Conservation (phyloP, 1,140 invertebrate species). For the Bombus balteatus region DNA sequence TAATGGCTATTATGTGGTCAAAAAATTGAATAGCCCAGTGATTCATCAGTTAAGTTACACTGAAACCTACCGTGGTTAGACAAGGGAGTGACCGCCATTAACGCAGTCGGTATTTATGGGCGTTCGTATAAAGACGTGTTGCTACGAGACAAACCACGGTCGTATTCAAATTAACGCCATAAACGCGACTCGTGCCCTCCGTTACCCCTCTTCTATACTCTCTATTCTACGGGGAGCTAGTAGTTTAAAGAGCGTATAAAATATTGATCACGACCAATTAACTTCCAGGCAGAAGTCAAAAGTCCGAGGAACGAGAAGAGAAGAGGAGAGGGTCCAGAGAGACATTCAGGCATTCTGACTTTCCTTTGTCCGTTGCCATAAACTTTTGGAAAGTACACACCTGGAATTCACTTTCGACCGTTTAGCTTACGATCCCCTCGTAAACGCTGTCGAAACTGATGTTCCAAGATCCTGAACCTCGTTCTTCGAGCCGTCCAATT, state of each 20-base stretch:
- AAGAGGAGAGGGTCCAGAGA: not conserved
- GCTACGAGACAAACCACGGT: not conserved
- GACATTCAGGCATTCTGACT: constrained; percentile 48
- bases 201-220: not conserved
- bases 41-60: not conserved
- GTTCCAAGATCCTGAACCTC: constrained; percentile 27
- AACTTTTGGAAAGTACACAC: constrained; percentile 60
- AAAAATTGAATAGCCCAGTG: not conserved
- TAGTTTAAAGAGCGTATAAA: constrained; percentile 42
- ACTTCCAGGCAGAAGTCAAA: constrained; percentile 44
- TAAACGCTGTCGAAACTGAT: constrained; percentile 57
- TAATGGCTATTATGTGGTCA: not conserved
- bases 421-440: constrained; percentile 56
- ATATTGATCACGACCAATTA: constrained; percentile 57
- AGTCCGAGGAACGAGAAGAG: not conserved
- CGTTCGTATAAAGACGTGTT: not conserved
- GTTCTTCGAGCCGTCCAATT: constrained; percentile 32
- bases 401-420: constrained; percentile 57
- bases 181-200: not conserved
- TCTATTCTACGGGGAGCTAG: not conserved
- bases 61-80: not conserved
- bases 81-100: not conserved
- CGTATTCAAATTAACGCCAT: constrained; percentile 33
- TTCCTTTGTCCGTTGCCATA: constrained; percentile 50
- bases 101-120: not conserved